Base-by-base conservation (phyloP, 2,113 vertebrate genomes). In the Oplegnathus fasciatus region DNA sequence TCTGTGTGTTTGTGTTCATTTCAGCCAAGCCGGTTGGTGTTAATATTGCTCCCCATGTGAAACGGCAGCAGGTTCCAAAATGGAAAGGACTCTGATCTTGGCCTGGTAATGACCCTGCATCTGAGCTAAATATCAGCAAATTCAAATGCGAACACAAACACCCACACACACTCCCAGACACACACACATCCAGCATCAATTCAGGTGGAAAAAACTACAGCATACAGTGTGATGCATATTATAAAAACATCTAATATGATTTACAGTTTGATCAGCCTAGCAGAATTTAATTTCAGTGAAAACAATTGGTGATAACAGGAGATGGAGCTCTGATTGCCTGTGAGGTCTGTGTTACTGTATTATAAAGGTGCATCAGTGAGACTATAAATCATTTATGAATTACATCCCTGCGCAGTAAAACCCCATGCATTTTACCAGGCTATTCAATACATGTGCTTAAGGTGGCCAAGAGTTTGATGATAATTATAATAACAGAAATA, bases 401-500 rank as follows among this genome's bases (percentile, higher is more conserved):
- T 60, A 86, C 40, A 68, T 57, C 55, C 50, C 32, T 52, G 34
- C 66, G 52, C 71, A 64, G 72, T 79, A 64, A 91, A 87, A 42
- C 24, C 42, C 22, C 22, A 37, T 76, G 72, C 66, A 72, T 88
- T 84, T 84, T 60, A 69, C 20, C 85, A 65, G 82, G 84, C 91
- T 87, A 78, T 91, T 89, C 84, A 87, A 81, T 83, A 66, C 73
- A 75, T 78, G 76, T 68, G 78, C 75, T 89, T 71, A 80, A 87
- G 68, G 58, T 88, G 78, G 78, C 52, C 50, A 24, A 34, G 68
- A 58, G 66, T 82, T 79, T 66, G 17, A n/a, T 40, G 75, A 69
- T 91, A 88, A 92, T 94, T 87, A 84, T 81, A 87, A 94, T 89
- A 91, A 93, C 86, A 94, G 86, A 80, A 75, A 80, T 82, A 75